A percentile compares a stretch with the other conserved stretches of the same genome.
These are phyloP conservation scores for Apantesis nais DNA, from an alignment of 2,888 invertebrate species.

Conservation along the genomic window DNA sequence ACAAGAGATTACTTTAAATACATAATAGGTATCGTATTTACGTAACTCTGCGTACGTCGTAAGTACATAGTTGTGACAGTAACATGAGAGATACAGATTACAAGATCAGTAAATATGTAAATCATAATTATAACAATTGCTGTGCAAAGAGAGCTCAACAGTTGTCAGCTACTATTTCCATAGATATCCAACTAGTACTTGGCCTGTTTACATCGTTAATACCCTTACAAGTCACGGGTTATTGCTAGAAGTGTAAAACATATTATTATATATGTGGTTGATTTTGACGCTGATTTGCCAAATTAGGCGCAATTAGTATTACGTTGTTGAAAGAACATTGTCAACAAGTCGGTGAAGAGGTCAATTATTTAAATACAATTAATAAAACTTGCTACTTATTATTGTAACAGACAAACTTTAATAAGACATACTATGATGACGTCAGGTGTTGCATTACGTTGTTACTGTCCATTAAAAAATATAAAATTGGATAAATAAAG, in stretches of 20 bases:
- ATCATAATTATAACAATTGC: constrained; percentile 52
- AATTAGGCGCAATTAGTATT: background rate
- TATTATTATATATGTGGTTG: background rate
- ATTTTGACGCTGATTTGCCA: background rate
- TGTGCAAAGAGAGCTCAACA: constrained; percentile 60
- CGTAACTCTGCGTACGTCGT: constrained; percentile 13
- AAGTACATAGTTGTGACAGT: constrained; percentile 39
- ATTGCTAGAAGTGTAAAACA: constrained; percentile 5
- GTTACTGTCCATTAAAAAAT: background rate
- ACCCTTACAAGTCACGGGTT: constrained; percentile 15
- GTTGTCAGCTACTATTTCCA: constrained; percentile 68
- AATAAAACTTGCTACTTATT: background rate
- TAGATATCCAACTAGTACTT: constrained; percentile 39
- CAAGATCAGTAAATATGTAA: constrained; percentile 56
- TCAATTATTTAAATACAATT: background rate
- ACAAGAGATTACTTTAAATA: constrained; percentile 19
- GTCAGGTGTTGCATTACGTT: background rate
- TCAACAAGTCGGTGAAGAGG: background rate
- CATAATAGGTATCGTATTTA: constrained; percentile 15
- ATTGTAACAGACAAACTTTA: background rate
- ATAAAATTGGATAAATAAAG: background rate
- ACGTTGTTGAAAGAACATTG: background rate
- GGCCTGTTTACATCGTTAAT: constrained; percentile 28
- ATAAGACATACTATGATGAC: background rate
- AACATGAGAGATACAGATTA: constrained; percentile 49